Percentiles rank a stretch among this genome's conserved stretches.
These are phyloP conservation scores for Axea sp. DNA, from an alignment of 2,888 invertebrate species.

Conservation along the genomic window DNA sequence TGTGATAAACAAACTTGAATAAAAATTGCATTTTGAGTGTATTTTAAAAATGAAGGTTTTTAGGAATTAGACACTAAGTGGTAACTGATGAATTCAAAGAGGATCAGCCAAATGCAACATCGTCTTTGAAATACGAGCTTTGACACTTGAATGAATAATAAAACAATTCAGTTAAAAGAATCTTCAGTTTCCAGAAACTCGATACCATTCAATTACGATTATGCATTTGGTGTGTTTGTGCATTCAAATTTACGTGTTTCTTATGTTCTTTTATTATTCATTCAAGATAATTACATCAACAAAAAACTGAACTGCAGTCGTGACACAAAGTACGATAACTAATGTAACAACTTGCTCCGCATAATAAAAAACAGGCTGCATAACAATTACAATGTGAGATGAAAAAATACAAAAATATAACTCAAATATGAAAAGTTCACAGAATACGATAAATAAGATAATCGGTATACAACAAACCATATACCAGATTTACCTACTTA, in stretches of 20 bases:
- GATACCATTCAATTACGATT: slow-evolving; percentile 73
- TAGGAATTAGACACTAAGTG: slow-evolving; percentile 15
- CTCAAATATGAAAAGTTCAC: slow-evolving; percentile 14
- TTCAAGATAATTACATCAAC: slow-evolving; percentile 71
- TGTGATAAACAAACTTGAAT: not conserved
- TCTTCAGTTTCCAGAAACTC: not conserved
- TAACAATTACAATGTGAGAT: slow-evolving; percentile 27
- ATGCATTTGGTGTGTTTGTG: slow-evolving; percentile 72
- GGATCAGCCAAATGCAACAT: slow-evolving; percentile 73
- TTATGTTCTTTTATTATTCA: slow-evolving; percentile 76
- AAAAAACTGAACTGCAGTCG: slow-evolving; percentile 19
- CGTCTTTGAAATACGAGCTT: slow-evolving; percentile 70
- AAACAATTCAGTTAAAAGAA: slow-evolving; percentile 26
- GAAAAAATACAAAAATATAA: slow-evolving; percentile 53
- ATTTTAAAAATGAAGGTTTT: slow-evolving; percentile 26
- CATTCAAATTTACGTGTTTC: slow-evolving; percentile 48
- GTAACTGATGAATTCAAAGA: slow-evolving; percentile 63
- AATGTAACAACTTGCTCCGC: slow-evolving; percentile 17
- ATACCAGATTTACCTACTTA: slow-evolving; percentile 28
- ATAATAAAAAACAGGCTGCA: slow-evolving; percentile 18
- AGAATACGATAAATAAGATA: slow-evolving; percentile 7
- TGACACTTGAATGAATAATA: slow-evolving; percentile 77
- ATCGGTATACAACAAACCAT: slow-evolving; percentile 5
- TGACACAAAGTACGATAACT: slow-evolving; percentile 14
- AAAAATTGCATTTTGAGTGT: slow-evolving; percentile 41